Evolutionary conservation across 2,113 vertebrate genomes (phyloP).

Genomic region (Anas platyrhynchos): DNA sequence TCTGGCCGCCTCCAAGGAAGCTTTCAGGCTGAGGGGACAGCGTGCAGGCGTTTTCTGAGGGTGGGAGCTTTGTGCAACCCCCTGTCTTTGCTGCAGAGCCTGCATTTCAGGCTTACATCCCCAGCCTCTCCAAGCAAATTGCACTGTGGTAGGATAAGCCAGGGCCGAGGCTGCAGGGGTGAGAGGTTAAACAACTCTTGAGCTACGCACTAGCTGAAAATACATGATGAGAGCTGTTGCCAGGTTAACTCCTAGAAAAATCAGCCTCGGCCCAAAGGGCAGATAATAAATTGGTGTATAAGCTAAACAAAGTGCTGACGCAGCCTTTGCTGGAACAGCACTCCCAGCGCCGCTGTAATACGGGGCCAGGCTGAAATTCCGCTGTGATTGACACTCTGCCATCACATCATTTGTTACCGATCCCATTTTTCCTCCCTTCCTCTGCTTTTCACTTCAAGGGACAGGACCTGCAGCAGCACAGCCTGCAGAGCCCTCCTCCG

Average conservation of each 20-base stretch:
- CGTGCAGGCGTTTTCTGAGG: background rate
- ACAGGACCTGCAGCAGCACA: background rate
- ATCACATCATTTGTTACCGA: background rate
- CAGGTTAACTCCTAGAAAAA: constrained; percentile 21
- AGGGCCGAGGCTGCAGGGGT: background rate
- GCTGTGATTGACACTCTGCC: background rate
- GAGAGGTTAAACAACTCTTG: background rate
- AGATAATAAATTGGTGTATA: background rate
- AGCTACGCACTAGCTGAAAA: background rate
- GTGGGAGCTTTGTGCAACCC: background rate
- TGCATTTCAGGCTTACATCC: background rate
- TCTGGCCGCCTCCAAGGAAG: background rate
- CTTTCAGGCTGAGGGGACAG: background rate
- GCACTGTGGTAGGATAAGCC: rapidly evolving
- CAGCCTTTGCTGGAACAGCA: background rate
- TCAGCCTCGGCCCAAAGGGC: background rate
- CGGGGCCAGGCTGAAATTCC: background rate
- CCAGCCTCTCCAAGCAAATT: background rate
- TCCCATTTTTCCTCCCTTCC: background rate
- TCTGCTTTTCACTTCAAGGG: constrained; percentile 36
- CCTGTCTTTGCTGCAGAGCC: background rate
- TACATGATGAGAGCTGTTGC: background rate
- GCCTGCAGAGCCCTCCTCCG: background rate
- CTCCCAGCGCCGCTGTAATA: background rate
- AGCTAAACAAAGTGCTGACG: background rate